Evolutionary conservation across 1,140 invertebrate genomes (phyloP), one percentile per base, ranked within the genome.

Genomic region (Adoxophyes honmai): DNA sequence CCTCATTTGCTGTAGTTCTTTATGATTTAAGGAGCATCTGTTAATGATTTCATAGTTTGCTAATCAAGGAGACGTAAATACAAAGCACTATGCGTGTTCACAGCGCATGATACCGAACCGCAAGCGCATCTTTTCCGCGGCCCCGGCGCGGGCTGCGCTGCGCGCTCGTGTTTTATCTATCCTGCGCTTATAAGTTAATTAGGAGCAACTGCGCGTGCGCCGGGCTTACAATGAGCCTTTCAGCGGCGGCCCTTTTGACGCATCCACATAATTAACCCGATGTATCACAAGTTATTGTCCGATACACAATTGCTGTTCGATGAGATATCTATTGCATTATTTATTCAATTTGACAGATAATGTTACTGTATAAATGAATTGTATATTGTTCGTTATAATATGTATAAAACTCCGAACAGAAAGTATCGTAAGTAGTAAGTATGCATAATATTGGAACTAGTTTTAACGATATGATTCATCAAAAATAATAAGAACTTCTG

Each of bases 121-220:
- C n/a, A n/a, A n/a, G n/a, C n/a, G n/a, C n/a, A n/a, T n/a, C n/a
- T 28, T 28, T 28, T 28, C 21, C 21, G 21, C 21, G 21, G 21
- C 21, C 21, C 21, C 21, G 21, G 21, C 21, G n/a, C 6, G 21
- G 9, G n/a, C 10, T 52, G 38, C 54, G 51, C 21, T 55, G 36
- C 18, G 15, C 34, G 66, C 57, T 61, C 66, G 59, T 66, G 38
- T 56, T 15, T 62, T 80, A 68, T 74, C 70, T 78, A 69, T 78
- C 59, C 65, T 54, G 58, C 64, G 60, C 75, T 79, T 74, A 76
- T 75, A 70, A 77, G 73, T 73, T 81, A 82, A 82, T 82, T 79
- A 79, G 63, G 58, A 76, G 56, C 73, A 70, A 68, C 57, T 73
- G 67, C 65, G 68, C 58, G 61, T 63, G 73, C 75, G 75, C 63